Percentiles rank a stretch among this genome's conserved stretches.
These are phyloP conservation scores for Diplodus sargus DNA, from an alignment of 2,797 vertebrate species.

Conservation along the genomic window DNA sequence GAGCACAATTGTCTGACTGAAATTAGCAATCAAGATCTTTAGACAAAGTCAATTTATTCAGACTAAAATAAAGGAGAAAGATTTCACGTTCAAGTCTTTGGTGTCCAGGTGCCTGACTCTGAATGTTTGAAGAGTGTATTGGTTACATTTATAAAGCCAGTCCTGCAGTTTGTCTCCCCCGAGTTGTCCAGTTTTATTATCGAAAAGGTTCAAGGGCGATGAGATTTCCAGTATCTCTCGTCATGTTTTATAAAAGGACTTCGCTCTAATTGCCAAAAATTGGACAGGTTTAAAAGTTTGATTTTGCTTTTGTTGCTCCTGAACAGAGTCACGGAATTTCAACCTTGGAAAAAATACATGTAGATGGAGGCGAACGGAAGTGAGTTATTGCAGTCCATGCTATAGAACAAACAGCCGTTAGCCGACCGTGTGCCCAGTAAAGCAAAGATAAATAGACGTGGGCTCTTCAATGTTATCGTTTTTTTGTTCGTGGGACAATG, in stretches of 20 bases:
- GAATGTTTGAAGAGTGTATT: conserved; percentile 29
- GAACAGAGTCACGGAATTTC: conserved; percentile 11
- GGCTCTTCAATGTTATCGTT: background rate
- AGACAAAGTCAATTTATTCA: conserved; percentile 48
- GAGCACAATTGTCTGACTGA: conserved; percentile 46
- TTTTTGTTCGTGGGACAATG: no score
- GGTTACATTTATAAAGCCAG: conserved; percentile 38
- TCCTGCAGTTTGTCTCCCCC: conserved; percentile 21
- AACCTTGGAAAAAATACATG: conserved; percentile 30
- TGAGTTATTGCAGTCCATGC: conserved; percentile 5
- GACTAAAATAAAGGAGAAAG: conserved; percentile 27
- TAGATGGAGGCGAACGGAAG: conserved; percentile 34
- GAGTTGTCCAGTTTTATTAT: conserved; percentile 39
- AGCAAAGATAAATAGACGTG: conserved; percentile 12
- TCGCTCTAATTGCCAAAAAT: conserved; percentile 39
- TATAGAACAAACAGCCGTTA: conserved; percentile 31
- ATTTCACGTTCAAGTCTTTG: conserved; percentile 28
- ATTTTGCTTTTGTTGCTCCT: conserved; percentile 7
- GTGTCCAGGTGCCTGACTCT: conserved; percentile 10
- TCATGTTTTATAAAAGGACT: conserved; percentile 53
- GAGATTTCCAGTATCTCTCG: conserved; percentile 47
- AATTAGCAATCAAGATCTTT: conserved; percentile 57
- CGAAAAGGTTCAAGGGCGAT: conserved; percentile 9
- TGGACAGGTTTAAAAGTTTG: conserved; percentile 27
- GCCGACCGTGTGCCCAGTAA: background rate